Evolutionary conservation across 2,113 vertebrate genomes (phyloP), one percentile per base, ranked within the genome.

Genomic region (Nycticorax nycticorax): DNA sequence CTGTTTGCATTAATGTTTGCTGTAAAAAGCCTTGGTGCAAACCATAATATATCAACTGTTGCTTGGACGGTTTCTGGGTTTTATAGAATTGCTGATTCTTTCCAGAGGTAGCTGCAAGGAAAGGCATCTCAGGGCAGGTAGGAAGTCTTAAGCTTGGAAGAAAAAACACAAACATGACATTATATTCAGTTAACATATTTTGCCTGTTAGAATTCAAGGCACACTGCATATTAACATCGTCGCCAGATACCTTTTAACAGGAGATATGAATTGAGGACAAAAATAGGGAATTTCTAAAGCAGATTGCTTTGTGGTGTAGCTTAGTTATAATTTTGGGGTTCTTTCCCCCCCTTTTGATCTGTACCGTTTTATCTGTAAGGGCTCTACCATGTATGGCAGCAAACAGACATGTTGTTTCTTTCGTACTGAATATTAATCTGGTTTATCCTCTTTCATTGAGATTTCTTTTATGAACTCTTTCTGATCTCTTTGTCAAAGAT

Each of bases 261-360:
- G 88, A 8, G 4, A 24, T 53, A 41, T 63, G 22, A 72, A 47
- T 8, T 24, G 10, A 43, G 27, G 55, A 59, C 14, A 59, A 85
- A 69, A 57, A 7, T 2, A 16, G 8, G 20, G 10, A 19, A 32
- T 23, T 15, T 27, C 30, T 53, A 41, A 39, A 85, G 8, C 23
- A 67, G 21, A 50, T 47, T 33, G 7, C 43, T 26, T 63, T 39
- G 20, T 81, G 22, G 9, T 41, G 9, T 53, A 62, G 33, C 18
- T 76, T 43, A 27, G 12, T 66, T 45, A 39, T 14, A 3, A 35
- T 66, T 69, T 45, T 11, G 2, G 2, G 0, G 2, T 1, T 1
- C 16, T 62, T 68, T 20, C 7, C 1, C 0, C 8, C 11, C 1
- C 2, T 79, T 92, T 92, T 72, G 28, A 43, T 83, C 33, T 73